A percentile compares a stretch with the other conserved stretches of the same genome.
phyloP scores from a whole-genome alignment of 1,140 invertebrate genomes.

The Platorchestia sp. region DNA sequence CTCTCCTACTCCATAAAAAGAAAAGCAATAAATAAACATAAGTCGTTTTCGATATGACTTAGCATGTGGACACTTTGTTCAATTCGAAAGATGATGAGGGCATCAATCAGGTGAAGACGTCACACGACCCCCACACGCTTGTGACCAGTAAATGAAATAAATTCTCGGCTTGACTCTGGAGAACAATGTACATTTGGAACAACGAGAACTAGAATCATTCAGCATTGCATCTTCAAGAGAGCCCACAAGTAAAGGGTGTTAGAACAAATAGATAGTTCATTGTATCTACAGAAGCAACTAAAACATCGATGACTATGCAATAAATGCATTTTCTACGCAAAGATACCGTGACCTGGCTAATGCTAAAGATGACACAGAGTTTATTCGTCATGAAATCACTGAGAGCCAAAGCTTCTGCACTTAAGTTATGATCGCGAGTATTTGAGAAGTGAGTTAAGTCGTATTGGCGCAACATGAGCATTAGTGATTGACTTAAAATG shows the following conservation, averaged over 20 bases:
- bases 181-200: neutral
- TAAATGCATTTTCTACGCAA: neutral
- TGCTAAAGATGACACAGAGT: neutral
- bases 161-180: neutral
- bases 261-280: neutral
- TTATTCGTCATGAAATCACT: neutral
- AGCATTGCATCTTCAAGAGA: neutral
- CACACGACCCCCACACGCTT: neutral
- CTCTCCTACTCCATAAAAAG: neutral
- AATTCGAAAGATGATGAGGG: neutral
- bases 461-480: constrained; percentile 34
- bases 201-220: neutral
- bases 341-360: neutral
- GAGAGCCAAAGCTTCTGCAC: neutral
- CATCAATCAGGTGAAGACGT: neutral
- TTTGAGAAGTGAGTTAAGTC: constrained; percentile 17
- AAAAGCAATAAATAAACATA: neutral
- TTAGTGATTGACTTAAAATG: constrained; percentile 35
- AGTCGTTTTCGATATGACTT: neutral
- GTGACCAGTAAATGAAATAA: neutral
- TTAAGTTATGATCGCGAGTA: constrained; percentile 6
- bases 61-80: neutral
- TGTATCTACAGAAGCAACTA: constrained; percentile 1
- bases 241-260: neutral
- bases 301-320: constrained; percentile 8